A percentile compares a stretch with the other conserved stretches of the same genome.
Conservation (phyloP, 2,888 invertebrate genomes). For the Megaustenia siamemsis region DNA sequence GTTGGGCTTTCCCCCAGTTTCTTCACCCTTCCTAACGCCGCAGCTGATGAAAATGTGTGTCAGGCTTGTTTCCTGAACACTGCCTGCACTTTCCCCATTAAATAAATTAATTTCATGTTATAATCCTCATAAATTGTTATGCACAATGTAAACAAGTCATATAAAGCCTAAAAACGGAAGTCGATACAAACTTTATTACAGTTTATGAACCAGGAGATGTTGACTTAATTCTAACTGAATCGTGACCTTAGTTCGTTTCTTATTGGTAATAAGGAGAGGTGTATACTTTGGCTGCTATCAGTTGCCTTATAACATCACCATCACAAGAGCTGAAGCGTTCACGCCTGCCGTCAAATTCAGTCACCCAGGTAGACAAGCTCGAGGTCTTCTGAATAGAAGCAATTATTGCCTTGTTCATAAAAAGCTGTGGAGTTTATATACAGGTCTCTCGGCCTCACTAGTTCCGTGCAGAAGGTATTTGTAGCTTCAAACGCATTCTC, state of each 20-base stretch:
- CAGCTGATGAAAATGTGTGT: not conserved
- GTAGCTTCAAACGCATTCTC: not conserved
- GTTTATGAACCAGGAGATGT: no score
- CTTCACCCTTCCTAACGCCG: no score
- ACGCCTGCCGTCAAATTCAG: not conserved
- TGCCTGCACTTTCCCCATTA: no score
- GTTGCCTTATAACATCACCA: not conserved
- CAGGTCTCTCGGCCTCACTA: constrained; percentile 19
- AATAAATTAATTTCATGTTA: no score
- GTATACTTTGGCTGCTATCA: not conserved
- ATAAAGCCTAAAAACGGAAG: no score
- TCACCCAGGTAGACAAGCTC: constrained; percentile 6
- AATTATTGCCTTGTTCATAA: constrained; percentile 35
- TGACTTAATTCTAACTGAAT: no score
- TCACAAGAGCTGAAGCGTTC: not conserved
- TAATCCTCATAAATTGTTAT: no score
- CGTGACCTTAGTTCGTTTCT: no score
- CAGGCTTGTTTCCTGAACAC: no score
- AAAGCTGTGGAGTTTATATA: constrained; percentile 18
- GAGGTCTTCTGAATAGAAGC: constrained; percentile 11
- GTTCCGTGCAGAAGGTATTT: not conserved
- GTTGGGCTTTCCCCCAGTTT: not conserved
- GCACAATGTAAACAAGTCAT: no score
- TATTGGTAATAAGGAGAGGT: not conserved
- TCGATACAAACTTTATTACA: no score